Conservation (phyloP, 64 coral and sea anemone genomes). For the Montipora capricornis region DNA sequence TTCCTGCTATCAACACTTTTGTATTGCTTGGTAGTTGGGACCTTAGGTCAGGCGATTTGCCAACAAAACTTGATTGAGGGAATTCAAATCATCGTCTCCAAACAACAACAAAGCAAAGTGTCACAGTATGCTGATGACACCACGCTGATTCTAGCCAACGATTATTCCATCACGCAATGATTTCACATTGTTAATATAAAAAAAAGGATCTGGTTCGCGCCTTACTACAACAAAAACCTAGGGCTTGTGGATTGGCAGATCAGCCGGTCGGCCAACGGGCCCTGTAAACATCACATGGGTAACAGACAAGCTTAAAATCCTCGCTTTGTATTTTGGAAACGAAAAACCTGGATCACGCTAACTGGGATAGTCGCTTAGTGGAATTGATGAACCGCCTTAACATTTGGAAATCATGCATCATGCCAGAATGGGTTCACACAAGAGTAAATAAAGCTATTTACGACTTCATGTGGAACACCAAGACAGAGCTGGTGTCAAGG, state of each 20-base stretch:
- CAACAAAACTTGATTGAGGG: background rate
- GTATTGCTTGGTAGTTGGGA: constrained; percentile 39
- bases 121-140: constrained; percentile 46
- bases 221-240: constrained; percentile 44
- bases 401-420: background rate
- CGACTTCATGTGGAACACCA: constrained; percentile 32
- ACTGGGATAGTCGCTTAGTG: too few relatives aligned
- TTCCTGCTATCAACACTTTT: constrained; percentile 32
- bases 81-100: background rate
- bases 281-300: constrained; percentile 24
- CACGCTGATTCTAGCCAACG: background rate
- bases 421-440: background rate
- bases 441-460: constrained; percentile 15
- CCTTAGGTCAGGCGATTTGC: constrained; percentile 19
- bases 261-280: background rate
- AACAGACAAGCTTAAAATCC: background rate
- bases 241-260: constrained; percentile 36
- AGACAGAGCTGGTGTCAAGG: constrained; percentile 12
- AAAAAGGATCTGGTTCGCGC: background rate
- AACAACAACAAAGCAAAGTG: constrained; percentile 1
- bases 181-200: constrained; percentile 1
- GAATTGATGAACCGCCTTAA: too few relatives aligned
- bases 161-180: background rate
- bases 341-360: too few relatives aligned
- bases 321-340: too few relatives aligned